Evolutionary conservation across 2,797 vertebrate species (phyloP).

Genomic region (Melanotaenia boesemani): DNA sequence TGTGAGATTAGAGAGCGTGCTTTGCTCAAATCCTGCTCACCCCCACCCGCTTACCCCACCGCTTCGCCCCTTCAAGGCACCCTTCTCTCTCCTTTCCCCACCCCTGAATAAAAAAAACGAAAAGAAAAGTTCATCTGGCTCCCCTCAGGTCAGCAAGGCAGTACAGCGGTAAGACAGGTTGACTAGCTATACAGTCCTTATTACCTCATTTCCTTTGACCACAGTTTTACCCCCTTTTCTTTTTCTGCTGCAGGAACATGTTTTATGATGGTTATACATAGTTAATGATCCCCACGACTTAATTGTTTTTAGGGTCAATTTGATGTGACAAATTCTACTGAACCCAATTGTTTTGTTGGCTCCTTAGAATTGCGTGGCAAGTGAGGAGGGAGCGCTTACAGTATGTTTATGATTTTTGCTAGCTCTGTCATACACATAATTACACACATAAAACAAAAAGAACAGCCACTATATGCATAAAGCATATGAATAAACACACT

Average conservation of each 20-base stretch:
- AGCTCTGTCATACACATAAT: constrained; percentile 55
- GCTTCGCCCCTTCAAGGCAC: constrained; percentile 55
- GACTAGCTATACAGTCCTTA: constrained; percentile 82
- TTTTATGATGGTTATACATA: constrained; percentile 83
- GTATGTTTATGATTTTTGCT: constrained; percentile 71
- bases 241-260: constrained; percentile 74
- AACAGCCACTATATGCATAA: constrained; percentile 52
- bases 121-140: constrained; percentile 74
- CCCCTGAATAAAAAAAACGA: constrained; percentile 45
- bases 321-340: constrained; percentile 84
- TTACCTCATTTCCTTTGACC: constrained; percentile 88
- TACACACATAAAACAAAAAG: constrained; percentile 36
- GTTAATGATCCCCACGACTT: constrained; percentile 84
- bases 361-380: constrained; percentile 66
- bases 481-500: constrained; percentile 73
- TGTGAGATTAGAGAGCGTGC: constrained; percentile 85
- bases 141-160: constrained; percentile 76
- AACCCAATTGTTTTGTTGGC: constrained; percentile 80
- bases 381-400: constrained; percentile 50
- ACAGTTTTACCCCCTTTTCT: constrained; percentile 79
- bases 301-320: constrained; percentile 86
- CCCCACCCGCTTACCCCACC: constrained; percentile 53
- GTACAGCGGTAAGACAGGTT: constrained; percentile 76
- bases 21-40: constrained; percentile 78
- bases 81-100: constrained; percentile 59